phyloP scores from a whole-genome alignment of 2,113 vertebrate species.

The Indicator indicator region DNA sequence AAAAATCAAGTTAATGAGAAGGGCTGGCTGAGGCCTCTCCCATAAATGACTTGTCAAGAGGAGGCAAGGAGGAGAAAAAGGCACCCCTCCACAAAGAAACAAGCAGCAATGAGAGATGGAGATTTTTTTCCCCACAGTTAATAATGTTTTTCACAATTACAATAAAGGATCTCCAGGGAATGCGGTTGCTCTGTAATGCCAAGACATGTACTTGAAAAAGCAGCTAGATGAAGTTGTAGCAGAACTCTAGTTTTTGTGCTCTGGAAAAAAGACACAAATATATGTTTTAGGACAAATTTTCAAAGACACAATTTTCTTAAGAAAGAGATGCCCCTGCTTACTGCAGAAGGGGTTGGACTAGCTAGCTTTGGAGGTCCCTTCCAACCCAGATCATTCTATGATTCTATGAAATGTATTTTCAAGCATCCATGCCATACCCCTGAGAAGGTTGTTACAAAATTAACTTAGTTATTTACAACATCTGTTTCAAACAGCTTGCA shows the following conservation, averaged over 20 bases:
- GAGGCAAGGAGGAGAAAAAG: background rate
- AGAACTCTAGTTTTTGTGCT: background rate
- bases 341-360: no score
- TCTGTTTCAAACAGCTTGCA: background rate
- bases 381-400: no score
- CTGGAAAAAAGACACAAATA: background rate
- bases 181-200: background rate
- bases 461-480: background rate
- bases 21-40: background rate
- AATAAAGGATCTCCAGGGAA: slow-evolving; percentile 13
- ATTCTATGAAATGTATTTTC: background rate
- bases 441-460: background rate
- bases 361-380: no score
- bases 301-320: background rate
- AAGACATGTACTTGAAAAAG: background rate
- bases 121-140: slow-evolving; percentile 35
- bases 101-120: background rate
- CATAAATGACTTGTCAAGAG: background rate
- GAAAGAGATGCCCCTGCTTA: background rate
- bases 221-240: background rate
- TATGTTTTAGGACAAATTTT: background rate
- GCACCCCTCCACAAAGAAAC: background rate
- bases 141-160: background rate
- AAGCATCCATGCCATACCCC: background rate
- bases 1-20: background rate